These are phyloP conservation scores for Astreopora myriophthalma DNA, from an alignment of 64 coral and sea anemone genomes.

Conservation along the genomic window DNA sequence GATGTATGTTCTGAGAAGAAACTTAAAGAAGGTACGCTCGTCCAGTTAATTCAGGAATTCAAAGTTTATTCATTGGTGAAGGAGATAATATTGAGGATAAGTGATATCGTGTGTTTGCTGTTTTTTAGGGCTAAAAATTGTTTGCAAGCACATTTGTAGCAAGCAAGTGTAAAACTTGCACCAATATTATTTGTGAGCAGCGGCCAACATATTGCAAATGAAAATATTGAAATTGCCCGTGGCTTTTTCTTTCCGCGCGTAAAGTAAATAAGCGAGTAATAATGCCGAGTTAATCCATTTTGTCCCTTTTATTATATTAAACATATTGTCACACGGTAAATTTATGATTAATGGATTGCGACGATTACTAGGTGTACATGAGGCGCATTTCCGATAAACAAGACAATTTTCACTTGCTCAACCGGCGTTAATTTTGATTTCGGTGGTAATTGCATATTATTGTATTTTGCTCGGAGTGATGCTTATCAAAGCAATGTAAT, in stretches of 20 bases:
- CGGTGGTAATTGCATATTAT: not conserved
- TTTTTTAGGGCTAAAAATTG: not conserved
- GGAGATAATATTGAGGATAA: not conserved
- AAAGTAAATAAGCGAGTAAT: not conserved
- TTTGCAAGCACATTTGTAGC: not conserved
- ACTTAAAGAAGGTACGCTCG: slow-evolving; percentile 62
- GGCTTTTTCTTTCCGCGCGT: not conserved
- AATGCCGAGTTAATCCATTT: not conserved
- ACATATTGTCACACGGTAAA: not conserved
- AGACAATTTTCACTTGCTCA: not conserved
- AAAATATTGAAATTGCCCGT: slow-evolving; percentile 11
- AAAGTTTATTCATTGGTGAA: not conserved
- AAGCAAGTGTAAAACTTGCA: slow-evolving; percentile 8
- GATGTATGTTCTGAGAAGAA: slow-evolving; percentile 58
- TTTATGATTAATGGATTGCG: not conserved
- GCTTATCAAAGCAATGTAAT: too few species aligned
- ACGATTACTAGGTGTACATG: not conserved
- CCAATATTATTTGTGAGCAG: not conserved
- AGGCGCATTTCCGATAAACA: not conserved
- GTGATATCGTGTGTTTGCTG: not conserved
- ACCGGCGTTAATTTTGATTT: not conserved
- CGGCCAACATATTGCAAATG: not conserved
- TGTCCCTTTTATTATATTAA: not conserved
- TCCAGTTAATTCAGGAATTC: not conserved
- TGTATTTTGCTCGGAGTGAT: not conserved